These are phyloP conservation scores for Paguma larvata DNA, from an alignment of 2,797 vertebrate genomes.

Conservation along the genomic window DNA sequence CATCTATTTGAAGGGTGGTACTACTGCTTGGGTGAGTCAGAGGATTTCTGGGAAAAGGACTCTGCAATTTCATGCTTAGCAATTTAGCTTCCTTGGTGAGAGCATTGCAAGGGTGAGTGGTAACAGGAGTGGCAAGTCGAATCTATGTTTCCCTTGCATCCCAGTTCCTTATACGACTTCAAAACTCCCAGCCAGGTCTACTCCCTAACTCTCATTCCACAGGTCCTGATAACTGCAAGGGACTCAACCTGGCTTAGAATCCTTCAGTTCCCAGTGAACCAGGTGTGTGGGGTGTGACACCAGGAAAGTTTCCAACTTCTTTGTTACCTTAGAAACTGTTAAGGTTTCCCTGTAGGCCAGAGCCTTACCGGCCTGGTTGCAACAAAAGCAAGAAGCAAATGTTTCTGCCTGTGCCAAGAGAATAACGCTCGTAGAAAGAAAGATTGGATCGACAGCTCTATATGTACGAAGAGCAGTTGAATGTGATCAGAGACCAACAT, in stretches of 20 bases:
- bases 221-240: neutral
- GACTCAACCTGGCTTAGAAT: neutral
- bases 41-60: slow-evolving; percentile 11
- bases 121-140: fast-evolving
- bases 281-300: neutral
- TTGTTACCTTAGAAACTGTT: slow-evolving; percentile 23
- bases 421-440: neutral
- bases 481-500: slow-evolving; percentile 8
- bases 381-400: slow-evolving; percentile 27
- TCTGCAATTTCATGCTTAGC: neutral
- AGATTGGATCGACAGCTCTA: slow-evolving; percentile 43
- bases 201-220: neutral
- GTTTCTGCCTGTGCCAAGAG: neutral
- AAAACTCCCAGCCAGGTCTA: neutral
- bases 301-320: neutral
- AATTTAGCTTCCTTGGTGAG: neutral
- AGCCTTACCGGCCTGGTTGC: neutral
- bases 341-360: neutral
- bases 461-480: slow-evolving; percentile 12
- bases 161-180: neutral
- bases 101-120: neutral
- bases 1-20: neutral
- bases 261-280: neutral
- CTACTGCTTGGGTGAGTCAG: neutral
- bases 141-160: neutral